A percentile compares a stretch with the other conserved stretches of the same genome.
Conservation (phyloP, 2,113 vertebrate species). For the Odobenus rosmarus region DNA sequence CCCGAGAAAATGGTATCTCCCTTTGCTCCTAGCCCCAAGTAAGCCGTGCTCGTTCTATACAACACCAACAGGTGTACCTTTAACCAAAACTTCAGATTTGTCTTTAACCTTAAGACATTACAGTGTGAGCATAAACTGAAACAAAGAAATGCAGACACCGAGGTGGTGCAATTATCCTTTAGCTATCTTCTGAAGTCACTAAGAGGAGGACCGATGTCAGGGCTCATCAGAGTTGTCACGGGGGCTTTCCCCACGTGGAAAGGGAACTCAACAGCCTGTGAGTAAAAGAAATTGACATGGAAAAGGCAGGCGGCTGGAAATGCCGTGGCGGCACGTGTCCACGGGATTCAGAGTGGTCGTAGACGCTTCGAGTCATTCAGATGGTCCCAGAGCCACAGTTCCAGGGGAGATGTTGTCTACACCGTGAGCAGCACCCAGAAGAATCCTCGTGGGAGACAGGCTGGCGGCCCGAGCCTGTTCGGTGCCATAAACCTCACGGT, state of each 20-base stretch:
- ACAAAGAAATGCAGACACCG: not conserved
- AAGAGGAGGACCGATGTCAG: not conserved
- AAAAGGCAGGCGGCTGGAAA: not conserved
- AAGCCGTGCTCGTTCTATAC: not conserved
- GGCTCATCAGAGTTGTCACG: not conserved
- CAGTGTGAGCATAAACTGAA: not conserved
- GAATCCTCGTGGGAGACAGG: fast-evolving
- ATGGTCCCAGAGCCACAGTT: not conserved
- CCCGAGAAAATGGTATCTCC: not conserved
- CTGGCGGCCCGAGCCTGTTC: not conserved
- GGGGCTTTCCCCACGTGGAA: not conserved
- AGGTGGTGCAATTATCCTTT: not conserved
- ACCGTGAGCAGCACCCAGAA: not conserved
- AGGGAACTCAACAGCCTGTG: not conserved
- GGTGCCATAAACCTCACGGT: not conserved
- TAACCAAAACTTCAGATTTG: not conserved
- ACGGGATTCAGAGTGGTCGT: not conserved
- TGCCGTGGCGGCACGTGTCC: fast-evolving
- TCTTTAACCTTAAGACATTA: not conserved
- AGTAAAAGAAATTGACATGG: not conserved
- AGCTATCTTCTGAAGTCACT: not conserved
- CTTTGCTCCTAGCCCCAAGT: not conserved
- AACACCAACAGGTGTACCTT: not conserved
- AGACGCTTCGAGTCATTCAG: not conserved
- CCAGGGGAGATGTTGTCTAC: not conserved